Conservation (phyloP, 2,113 vertebrate genomes). For the Ptilonorhynchus violaceus region DNA sequence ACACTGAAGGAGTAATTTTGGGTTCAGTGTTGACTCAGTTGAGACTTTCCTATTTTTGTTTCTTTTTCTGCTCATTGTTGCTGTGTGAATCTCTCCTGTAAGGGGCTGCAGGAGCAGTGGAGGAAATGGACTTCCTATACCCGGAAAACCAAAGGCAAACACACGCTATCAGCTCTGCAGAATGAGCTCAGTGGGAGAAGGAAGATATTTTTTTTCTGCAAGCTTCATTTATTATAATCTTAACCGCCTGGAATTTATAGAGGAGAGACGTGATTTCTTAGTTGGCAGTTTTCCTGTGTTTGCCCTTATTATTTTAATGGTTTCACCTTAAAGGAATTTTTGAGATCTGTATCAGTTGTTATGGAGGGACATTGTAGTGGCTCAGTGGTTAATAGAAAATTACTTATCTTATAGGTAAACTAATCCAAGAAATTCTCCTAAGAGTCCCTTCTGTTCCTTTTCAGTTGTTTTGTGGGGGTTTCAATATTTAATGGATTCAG, state of each 20-base stretch:
- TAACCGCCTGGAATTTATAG: not conserved
- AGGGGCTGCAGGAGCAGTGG: not conserved
- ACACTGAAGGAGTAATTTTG: not conserved
- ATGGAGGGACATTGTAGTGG: not conserved
- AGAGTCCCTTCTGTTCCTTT: not conserved
- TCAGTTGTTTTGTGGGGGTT: not conserved
- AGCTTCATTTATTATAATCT: not conserved
- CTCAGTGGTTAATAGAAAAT: not conserved
- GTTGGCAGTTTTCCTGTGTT: not conserved
- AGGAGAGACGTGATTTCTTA: not conserved
- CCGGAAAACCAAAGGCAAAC: not conserved
- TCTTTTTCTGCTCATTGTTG: not conserved
- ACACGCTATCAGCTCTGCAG: accelerated
- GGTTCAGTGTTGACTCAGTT: not conserved
- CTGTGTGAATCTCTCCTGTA: not conserved
- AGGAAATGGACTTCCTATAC: not conserved
- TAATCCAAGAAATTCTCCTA: not conserved
- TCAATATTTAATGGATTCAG: not conserved
- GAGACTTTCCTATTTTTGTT: not conserved
- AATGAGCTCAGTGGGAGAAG: not conserved
- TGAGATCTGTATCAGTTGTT: not conserved
- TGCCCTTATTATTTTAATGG: not conserved
- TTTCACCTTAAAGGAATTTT: not conserved
- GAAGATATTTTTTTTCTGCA: not conserved
- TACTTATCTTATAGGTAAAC: not conserved